Evolutionary conservation across 1,140 invertebrate genomes (phyloP), one percentile per base, ranked within the genome.

Genomic region (Bombus soroeensis): DNA sequence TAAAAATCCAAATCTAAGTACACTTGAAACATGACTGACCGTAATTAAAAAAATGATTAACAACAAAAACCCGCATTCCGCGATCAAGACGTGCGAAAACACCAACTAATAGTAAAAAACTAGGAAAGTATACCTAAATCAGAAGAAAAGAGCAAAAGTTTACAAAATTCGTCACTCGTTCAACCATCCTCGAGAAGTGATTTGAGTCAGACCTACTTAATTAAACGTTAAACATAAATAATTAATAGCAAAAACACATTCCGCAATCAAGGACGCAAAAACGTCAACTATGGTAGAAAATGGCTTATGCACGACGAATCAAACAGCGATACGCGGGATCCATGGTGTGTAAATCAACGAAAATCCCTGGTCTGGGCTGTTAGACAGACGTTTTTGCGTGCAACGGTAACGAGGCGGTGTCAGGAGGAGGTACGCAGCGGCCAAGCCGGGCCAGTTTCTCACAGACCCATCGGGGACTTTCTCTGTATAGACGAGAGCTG

Each of bases 401-500:
- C 62, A 83, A 85, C 86, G 86, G 88, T 89, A 90, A 88, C 80
- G 89, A 90, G 89, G 68, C 62, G 71, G 77, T 64, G 82, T 87
- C 73, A 85, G 78, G 81, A 89, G 80, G 76, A 78, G 77, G 76
- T 32, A n/a, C 28, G 39, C 70, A 41, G 59, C 66, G 53, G 59
- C 66, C 87, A 90, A 88, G 85, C 91, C 91, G 91, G 91, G 91
- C 91, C 87, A 91, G 90, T 92, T 93, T 93, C 92, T 93, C 91
- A 93, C 91, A 92, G 90, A 90, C 86, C 86, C 91, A 92, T 92
- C 92, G 85, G 34, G 85, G 84, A 94, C 93, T 94, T 94, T 94
- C 93, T 94, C 93, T 91, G 90, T 92, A 88, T 81, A 77, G 84
- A 41, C 64, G 39, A 68, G 88, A 88, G 88, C 83, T 59, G 83